Conservation (phyloP, 1,140 invertebrate genomes). For the Hypothenemus hampei region DNA sequence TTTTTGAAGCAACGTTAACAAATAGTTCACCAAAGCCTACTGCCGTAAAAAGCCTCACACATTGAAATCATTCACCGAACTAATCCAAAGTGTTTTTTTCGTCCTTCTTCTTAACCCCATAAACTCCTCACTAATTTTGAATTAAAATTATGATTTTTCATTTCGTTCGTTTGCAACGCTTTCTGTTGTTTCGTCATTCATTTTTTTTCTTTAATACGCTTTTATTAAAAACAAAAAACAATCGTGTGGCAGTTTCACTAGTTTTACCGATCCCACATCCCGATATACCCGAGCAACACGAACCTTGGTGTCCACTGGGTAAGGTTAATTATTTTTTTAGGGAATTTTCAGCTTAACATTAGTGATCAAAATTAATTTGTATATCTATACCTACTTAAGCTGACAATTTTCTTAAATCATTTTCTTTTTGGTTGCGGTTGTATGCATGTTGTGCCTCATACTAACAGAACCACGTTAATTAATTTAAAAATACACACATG, state of each 20-base stretch:
- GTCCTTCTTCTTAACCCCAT: slow-evolving; percentile 11
- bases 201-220: slow-evolving; percentile 30
- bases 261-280: slow-evolving; percentile 77
- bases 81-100: slow-evolving; percentile 33
- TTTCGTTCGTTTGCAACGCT: slow-evolving; percentile 14
- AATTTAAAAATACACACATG: too few species aligned
- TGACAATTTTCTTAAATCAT: too few species aligned
- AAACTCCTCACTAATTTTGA: slow-evolving; percentile 27
- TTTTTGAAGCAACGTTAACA: too few species aligned
- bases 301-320: slow-evolving; percentile 79
- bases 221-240: slow-evolving; percentile 39
- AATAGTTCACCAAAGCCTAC: slow-evolving; percentile 1
- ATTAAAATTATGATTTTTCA: slow-evolving; percentile 33
- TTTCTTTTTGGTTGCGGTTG: too few species aligned
- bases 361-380: too few species aligned
- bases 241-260: slow-evolving; percentile 59
- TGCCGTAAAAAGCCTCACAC: background rate
- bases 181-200: slow-evolving; percentile 25
- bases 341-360: slow-evolving; percentile 1
- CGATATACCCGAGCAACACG: slow-evolving; percentile 79
- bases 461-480: too few species aligned
- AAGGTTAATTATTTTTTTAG: slow-evolving; percentile 45
- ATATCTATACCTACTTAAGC: too few species aligned
- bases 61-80: slow-evolving; percentile 27
- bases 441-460: too few species aligned